Evolutionary conservation across 2,888 invertebrate genomes (phyloP), one percentile per base, ranked within the genome.

Genomic region (Drosophila lacicola): DNA sequence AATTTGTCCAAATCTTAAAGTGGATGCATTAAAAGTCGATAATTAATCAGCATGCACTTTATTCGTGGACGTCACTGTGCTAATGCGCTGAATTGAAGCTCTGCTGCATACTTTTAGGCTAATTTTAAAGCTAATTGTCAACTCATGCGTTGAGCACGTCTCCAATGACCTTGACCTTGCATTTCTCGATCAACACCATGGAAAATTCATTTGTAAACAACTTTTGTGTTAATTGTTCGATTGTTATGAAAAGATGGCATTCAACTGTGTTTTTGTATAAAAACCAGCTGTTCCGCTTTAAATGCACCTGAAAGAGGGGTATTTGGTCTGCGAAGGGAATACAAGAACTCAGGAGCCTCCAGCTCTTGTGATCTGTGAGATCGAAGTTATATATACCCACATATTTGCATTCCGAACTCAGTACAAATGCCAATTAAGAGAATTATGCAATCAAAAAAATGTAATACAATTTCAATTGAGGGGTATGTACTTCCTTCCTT

Each of bases 21-120:
- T 29, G 29, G 2, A 8, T 29, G 0, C 1, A 11, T 34, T 11
- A 14, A 14, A 9, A 39, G 3, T 39, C 29, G 8, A 37, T n/a
- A n/a, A 8, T n/a, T n/a, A n/a, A n/a, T n/a, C n/a, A n/a, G 3
- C 13, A 5, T 46, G n/a, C 21, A 46, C 53, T 21, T 17, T 51
- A 37, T 2, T 33, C 9, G 8, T 0, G 29, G 58, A 63, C 55
- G n/a, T 14, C 11, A 56, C 51, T 72, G 73, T 73, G 0, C 2
- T 10, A 33, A 9, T 14, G 21, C 4, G 5, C 4, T 3, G 3
- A 13, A 0, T 14, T 19, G 0, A 54, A 54, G 37, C 29, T 42
- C 19, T 5, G 11, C 11, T 49, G 74, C 62, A 45, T 74, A 60
- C 74, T 63, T 63, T 67, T 21, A 21, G 58, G 70, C 33, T 11